Percentiles rank a stretch among this genome's conserved stretches.
These are phyloP conservation scores for Calyptomena viridis DNA, from an alignment of 2,113 vertebrate species.

Conservation along the genomic window DNA sequence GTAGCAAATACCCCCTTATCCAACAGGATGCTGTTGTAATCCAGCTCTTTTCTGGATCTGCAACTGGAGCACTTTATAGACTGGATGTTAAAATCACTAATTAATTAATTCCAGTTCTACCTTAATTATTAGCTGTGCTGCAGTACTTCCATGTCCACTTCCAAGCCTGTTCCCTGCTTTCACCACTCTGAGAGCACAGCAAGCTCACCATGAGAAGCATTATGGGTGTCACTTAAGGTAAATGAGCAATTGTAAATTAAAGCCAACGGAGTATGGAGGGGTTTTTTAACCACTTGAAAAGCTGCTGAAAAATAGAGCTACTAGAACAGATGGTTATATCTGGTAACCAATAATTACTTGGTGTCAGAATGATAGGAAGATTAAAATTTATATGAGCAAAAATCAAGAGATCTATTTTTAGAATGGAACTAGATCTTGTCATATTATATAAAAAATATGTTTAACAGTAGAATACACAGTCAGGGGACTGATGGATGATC, in stretches of 20 bases:
- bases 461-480: neutral
- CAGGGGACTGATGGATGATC: neutral
- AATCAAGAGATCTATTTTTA: neutral
- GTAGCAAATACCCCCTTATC: neutral
- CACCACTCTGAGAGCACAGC: neutral
- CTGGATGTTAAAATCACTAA: neutral
- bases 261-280: neutral
- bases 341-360: neutral
- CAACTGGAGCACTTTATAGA: neutral
- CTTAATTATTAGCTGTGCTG: neutral
- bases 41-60: neutral
- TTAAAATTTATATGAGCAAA: neutral
- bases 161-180: neutral
- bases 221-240: neutral
- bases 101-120: neutral
- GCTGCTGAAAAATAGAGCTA: neutral
- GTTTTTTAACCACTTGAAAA: neutral
- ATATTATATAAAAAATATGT: neutral
- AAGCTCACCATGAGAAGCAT: neutral
- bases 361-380: neutral
- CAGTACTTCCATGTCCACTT: neutral
- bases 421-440: neutral
- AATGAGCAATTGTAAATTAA: neutral
- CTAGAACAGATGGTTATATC: neutral
- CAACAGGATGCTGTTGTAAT: accelerated